Evolutionary conservation across 2,797 vertebrate genomes (phyloP).

Genomic region (Setipinna tenuifilis): DNA sequence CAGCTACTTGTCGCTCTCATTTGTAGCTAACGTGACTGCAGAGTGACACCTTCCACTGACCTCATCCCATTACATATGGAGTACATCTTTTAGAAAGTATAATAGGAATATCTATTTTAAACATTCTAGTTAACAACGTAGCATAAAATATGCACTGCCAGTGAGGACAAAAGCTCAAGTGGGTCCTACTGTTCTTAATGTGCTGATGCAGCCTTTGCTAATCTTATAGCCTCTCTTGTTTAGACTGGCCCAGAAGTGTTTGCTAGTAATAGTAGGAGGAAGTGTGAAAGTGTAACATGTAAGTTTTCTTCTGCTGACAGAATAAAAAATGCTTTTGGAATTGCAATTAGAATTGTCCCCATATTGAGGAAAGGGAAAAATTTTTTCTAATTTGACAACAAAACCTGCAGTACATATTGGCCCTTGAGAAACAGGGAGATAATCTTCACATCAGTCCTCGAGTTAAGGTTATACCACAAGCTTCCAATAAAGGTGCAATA

Average conservation of each 20-base stretch:
- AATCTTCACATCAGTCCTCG: not conserved
- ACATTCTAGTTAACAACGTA: not conserved
- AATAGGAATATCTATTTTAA: not conserved
- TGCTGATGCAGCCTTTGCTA: not conserved
- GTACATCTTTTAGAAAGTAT: not conserved
- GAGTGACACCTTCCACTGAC: not conserved
- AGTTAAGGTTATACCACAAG: not conserved
- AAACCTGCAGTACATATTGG: not conserved
- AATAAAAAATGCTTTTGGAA: not conserved
- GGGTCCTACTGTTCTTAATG: not conserved
- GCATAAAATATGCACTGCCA: not conserved
- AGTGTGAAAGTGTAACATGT: not conserved
- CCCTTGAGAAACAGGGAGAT: not conserved
- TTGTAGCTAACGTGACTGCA: no score
- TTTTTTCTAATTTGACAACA: not conserved
- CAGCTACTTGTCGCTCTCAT: no score
- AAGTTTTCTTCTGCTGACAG: not conserved
- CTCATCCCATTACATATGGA: not conserved
- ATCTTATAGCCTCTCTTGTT: not conserved
- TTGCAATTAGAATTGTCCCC: not conserved
- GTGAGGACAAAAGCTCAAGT: not conserved
- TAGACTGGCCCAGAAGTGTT: not conserved
- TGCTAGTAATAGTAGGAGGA: not conserved
- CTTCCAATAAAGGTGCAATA: not conserved
- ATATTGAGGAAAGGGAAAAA: not conserved